These are phyloP conservation scores for Ophioninae sp. DNA, from an alignment of 2,888 invertebrate genomes.

Conservation along the genomic window DNA sequence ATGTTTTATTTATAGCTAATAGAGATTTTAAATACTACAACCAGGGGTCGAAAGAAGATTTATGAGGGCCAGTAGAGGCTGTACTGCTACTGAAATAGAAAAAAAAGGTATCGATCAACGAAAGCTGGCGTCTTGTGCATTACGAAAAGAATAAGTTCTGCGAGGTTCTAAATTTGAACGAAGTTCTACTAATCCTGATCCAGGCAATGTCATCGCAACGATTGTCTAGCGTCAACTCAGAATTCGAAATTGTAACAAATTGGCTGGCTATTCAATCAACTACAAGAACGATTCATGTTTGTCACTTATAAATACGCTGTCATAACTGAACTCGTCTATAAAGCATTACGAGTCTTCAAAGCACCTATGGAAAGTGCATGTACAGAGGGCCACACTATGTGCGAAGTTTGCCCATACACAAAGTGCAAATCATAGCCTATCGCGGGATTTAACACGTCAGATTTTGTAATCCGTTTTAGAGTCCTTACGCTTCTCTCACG, in stretches of 20 bases:
- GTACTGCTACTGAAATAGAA: too few species aligned
- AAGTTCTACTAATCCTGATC: too few species aligned
- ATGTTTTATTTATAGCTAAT: too few species aligned
- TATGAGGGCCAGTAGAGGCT: too few species aligned
- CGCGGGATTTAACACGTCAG: conserved; percentile 40
- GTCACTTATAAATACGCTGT: not conserved
- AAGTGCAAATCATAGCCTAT: conserved; percentile 42
- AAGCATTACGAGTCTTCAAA: not conserved
- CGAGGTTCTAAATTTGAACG: too few species aligned
- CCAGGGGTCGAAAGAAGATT: too few species aligned
- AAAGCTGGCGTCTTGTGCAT: too few species aligned
- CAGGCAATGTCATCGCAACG: not conserved
- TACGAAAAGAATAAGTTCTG: too few species aligned
- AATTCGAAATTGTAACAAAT: not conserved
- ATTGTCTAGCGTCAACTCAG: not conserved
- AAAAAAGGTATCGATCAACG: too few species aligned
- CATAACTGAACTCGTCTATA: not conserved
- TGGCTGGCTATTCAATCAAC: not conserved
- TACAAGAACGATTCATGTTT: not conserved
- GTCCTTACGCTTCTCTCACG: conserved; percentile 19
- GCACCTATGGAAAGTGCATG: not conserved
- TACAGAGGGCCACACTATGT: not conserved
- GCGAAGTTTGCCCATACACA: conserved; percentile 1
- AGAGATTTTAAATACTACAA: too few species aligned
- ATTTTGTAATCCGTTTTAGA: conserved; percentile 53